Evolutionary conservation across 1,140 invertebrate genomes (phyloP).

Genomic region (Elysia chlorotica): DNA sequence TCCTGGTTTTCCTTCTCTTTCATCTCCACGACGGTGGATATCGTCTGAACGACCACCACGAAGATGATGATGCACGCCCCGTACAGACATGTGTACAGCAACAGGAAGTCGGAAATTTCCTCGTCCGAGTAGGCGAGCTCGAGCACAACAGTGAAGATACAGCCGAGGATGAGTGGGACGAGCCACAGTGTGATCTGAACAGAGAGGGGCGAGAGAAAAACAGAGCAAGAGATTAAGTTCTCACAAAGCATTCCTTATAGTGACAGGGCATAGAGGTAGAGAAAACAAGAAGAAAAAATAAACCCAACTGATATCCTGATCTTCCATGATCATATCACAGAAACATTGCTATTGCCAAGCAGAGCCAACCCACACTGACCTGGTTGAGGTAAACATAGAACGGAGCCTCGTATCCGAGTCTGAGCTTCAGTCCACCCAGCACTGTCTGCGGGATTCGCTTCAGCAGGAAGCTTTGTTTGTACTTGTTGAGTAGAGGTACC

Average conservation of each 20-base stretch:
- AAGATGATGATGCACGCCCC: slow-evolving; percentile 47
- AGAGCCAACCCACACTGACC: no score
- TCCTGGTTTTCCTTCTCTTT: slow-evolving; percentile 28
- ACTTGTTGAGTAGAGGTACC: slow-evolving; percentile 63
- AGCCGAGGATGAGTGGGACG: slow-evolving; percentile 53
- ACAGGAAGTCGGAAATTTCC: slow-evolving; percentile 38
- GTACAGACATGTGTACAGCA: slow-evolving; percentile 43
- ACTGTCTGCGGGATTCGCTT: slow-evolving; percentile 62
- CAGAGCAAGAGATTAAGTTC: no score
- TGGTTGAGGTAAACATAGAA: slow-evolving; percentile 58
- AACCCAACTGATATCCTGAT: neutral
- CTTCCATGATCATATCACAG: neutral
- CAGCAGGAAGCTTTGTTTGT: slow-evolving; percentile 61
- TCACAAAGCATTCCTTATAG: no score
- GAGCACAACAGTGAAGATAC: slow-evolving; percentile 50
- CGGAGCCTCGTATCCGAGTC: slow-evolving; percentile 52
- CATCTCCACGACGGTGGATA: slow-evolving; percentile 43
- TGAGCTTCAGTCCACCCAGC: slow-evolving; percentile 60
- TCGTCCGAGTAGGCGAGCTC: slow-evolving; percentile 39
- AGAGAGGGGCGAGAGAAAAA: slow-evolving; percentile 14
- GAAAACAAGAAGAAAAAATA: neutral
- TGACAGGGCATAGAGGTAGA: no score
- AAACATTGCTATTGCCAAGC: neutral
- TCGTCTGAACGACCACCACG: slow-evolving; percentile 47
- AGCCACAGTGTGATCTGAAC: slow-evolving; percentile 41